Evolutionary conservation across 2,113 vertebrate genomes (phyloP), one percentile per base, ranked within the genome.

Genomic region (Apodemus sylvaticus): DNA sequence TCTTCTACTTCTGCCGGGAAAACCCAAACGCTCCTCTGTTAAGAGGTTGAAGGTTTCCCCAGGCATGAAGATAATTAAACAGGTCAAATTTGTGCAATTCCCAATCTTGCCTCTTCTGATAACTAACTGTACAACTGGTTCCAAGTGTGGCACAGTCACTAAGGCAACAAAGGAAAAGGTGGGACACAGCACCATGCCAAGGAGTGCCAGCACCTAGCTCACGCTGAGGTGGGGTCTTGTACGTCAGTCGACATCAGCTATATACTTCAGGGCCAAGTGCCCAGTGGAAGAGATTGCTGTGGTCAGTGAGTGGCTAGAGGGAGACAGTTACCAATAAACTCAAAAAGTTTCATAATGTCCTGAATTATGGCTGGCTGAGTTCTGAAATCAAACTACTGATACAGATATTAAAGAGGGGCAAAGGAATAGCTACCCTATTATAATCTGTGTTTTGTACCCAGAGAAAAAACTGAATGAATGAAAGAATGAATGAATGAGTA

Each of bases 371-470:
- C 64, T 89, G 22, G 24, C 60, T 78, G 45, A 87, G 45, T 91
- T 93, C 82, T 86, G 89, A 85, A 48, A 20, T 45, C 45, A 20
- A 91, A 96, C 58, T 90, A 94, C 34, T 62, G 83, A 74, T 83
- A 55, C 91, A 39, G 76, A 79, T 34, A 86, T 48, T 60, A 86
- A 36, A 48, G 48, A 78, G 13, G n/a, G 14, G 12, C 7, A 90
- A 0, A 89, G 45, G 22, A 42, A 58, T 51, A 17, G 86, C 36
- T 34, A 87, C 26, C 16, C 66, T 42, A 42, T 26, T 88, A 51
- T 1, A 39, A 12, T 90, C 17, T 92, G 83, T 90, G n/a, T 62
- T 39, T 0, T 76, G 9, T 20, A 89, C 88, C 53, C 42, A 87
- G 16, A 86, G 64, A 79, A 42, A 86, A 82, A 86, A 42, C 0